These are phyloP conservation scores for Diceros bicornis DNA, from an alignment of 2,797 vertebrate species.

Conservation along the genomic window DNA sequence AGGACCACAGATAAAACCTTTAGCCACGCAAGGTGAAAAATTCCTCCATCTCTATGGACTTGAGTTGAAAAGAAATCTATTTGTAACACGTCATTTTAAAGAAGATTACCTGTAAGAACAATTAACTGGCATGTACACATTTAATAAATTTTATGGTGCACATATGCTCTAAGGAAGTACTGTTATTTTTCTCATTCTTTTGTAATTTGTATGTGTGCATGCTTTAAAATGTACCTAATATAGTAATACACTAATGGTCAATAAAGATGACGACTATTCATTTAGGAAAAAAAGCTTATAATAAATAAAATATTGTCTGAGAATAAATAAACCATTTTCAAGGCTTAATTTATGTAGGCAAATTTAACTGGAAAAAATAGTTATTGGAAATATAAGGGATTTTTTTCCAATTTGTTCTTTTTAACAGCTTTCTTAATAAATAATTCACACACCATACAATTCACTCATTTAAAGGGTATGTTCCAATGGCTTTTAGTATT, in stretches of 20 bases:
- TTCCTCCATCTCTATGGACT: background rate
- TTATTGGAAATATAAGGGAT: background rate
- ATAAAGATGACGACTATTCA: background rate
- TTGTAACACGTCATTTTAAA: background rate
- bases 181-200: background rate
- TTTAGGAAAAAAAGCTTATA: background rate
- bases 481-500: background rate
- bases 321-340: slow-evolving; percentile 4
- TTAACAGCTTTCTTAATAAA: background rate
- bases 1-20: background rate
- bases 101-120: background rate
- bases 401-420: background rate
- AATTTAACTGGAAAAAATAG: background rate
- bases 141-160: background rate
- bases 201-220: background rate
- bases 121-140: too few relatives aligned
- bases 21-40: background rate
- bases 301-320: background rate
- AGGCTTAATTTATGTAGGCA: background rate
- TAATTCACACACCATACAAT: background rate
- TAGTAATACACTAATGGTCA: background rate
- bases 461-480: background rate
- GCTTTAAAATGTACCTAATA: background rate
- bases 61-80: background rate
- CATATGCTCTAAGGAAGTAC: background rate